A percentile compares a stretch with the other conserved stretches of the same genome.
Conservation (phyloP, 1,140 invertebrate genomes). For the Drosophila bocki region DNA sequence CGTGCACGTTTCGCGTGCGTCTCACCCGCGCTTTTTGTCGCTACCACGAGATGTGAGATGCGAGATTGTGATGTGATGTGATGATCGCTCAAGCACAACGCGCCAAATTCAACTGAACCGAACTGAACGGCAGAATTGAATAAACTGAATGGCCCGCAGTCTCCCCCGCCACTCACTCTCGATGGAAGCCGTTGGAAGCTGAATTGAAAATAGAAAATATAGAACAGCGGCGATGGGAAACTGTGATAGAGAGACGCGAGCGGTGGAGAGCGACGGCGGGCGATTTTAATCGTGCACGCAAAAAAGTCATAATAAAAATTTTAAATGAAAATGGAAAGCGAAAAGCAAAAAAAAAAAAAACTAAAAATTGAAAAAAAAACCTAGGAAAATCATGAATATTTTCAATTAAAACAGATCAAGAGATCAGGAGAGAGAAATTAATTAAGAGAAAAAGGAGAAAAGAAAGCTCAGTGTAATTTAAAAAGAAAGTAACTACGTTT, state of each 20-base stretch:
- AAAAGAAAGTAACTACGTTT: neutral
- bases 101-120: constrained; percentile 50
- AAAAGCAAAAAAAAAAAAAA: constrained; percentile 20
- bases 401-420: neutral
- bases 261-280: constrained; percentile 9
- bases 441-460: neutral
- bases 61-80: neutral
- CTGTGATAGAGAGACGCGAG: constrained; percentile 19
- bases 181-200: constrained; percentile 16
- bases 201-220: constrained; percentile 73
- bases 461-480: neutral
- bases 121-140: constrained; percentile 36
- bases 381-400: neutral
- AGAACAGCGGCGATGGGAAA: constrained; percentile 35
- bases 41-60: neutral
- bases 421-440: neutral
- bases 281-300: constrained; percentile 71
- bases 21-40: constrained; percentile 12
- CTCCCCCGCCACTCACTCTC: neutral
- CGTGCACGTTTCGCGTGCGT: constrained; percentile 16
- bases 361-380: neutral
- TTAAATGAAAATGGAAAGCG: constrained; percentile 31
- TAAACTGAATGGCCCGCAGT: constrained; percentile 15
- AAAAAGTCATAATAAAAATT: constrained; percentile 63
- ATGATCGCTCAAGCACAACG: constrained; percentile 52